Conservation (phyloP, 2,888 invertebrate genomes). For the Brachycybe producta region DNA sequence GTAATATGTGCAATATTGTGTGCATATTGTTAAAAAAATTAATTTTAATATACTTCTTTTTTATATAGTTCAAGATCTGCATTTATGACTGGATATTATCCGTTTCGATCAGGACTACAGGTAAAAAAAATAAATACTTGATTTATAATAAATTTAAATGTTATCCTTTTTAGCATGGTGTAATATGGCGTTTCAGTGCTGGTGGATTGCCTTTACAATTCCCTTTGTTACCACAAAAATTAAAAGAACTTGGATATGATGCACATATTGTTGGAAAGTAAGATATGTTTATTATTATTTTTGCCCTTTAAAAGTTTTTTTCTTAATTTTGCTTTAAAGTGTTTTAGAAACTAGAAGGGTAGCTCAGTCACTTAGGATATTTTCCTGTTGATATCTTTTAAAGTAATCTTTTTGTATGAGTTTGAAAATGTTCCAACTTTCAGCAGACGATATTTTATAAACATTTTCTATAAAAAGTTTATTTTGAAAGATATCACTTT, state of each 20-base stretch:
- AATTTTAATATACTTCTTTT: not conserved
- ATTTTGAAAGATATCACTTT: not conserved
- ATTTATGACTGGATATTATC: slow-evolving; percentile 33
- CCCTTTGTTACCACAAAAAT: slow-evolving; percentile 29
- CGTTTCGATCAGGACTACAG: slow-evolving; percentile 32
- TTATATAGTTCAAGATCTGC: slow-evolving; percentile 28
- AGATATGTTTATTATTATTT: too few species aligned
- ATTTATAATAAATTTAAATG: not conserved
- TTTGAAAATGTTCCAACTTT: too few species aligned
- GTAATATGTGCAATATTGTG: too few species aligned
- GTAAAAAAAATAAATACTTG: slow-evolving; percentile 18
- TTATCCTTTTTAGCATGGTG: not conserved
- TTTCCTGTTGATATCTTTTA: too few species aligned
- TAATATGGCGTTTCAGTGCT: slow-evolving; percentile 26
- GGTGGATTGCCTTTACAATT: slow-evolving; percentile 29
- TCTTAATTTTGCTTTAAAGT: too few species aligned
- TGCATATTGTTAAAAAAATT: not conserved
- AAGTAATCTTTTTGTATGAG: too few species aligned
- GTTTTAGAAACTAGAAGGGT: too few species aligned
- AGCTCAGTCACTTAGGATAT: too few species aligned
- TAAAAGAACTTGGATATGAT: slow-evolving; percentile 29
- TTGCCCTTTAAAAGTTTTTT: too few species aligned
- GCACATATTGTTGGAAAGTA: slow-evolving; percentile 29
- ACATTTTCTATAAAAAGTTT: not conserved
- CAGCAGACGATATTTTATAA: too few species aligned